Base-by-base conservation (phyloP, 2,113 vertebrate species). In the Aspidoscelis tigris region DNA sequence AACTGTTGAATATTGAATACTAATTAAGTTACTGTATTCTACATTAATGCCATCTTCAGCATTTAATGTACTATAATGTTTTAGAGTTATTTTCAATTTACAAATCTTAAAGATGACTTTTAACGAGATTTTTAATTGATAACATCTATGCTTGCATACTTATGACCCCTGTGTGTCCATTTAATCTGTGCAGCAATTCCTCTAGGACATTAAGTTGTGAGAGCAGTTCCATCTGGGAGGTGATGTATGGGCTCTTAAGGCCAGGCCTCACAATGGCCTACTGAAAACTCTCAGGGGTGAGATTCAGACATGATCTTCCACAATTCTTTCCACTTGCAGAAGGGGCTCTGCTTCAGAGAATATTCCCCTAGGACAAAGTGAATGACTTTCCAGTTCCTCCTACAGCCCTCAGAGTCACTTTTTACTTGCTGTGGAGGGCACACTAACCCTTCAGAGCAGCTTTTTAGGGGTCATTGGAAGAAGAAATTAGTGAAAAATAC, bases 1-100 rank as follows among this genome's bases (percentile, higher is more conserved):
- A 88, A 78, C 80, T 78, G 41, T 53, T 74, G 43, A 68, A 55
- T 26, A 41, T 83, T 76, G 81, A 74, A 39, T 72, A 24, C 80
- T 91, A 86, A 80, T 78, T 74, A 78, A 84, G 43, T 88, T 70
- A 2, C 26, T 90, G 72, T 8, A 44, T 90, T 89, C 58, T 81
- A 68, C 58, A 66, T 77, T 70, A 84, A 1, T 69, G 7, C 33
- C 18, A 24, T 41, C 72, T 82, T 33, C 16, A 0, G 16, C 83
- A 53, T 71, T 85, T 74, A 75, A 66, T 83, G 16, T 74, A 16
- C 78, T 78, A 55, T 11, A 26, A 44, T 33, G 12, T 79, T 76
- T 68, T 61, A 78, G 43, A 53, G 24, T 18, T 39, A 61, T 8
- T 1, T 83, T 73, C 5, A 70, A 61, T 71, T 50, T 55, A 39